Conservation (phyloP, 2,888 invertebrate species). For the Yponomeuta malinellus region DNA sequence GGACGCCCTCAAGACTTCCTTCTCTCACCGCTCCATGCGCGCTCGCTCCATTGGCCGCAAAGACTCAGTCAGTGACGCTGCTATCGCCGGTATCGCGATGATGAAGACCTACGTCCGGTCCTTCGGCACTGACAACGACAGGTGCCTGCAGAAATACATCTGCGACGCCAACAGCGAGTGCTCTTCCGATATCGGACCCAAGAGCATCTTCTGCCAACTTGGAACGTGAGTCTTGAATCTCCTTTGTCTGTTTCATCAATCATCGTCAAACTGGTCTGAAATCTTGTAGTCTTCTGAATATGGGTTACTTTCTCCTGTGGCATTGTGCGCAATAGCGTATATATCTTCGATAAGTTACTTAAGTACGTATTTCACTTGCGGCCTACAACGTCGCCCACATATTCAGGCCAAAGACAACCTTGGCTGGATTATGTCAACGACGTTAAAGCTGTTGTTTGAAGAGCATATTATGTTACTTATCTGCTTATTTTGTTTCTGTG, state of each 20-base stretch:
- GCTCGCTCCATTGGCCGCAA: conserved; percentile 90
- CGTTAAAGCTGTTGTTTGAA: not conserved
- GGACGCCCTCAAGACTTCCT: conserved; percentile 94
- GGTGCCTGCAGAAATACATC: conserved; percentile 90
- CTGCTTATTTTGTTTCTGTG: too few relatives aligned
- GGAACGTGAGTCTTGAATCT: conserved; percentile 85
- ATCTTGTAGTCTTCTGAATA: too few relatives aligned
- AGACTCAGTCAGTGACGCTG: conserved; percentile 93
- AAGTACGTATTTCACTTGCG: not conserved
- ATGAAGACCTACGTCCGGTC: conserved; percentile 92
- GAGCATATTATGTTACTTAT: too few relatives aligned
- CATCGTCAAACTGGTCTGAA: too few relatives aligned
- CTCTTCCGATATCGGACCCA: conserved; percentile 84
- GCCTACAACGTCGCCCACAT: not conserved
- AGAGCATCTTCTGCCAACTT: conserved; percentile 93
- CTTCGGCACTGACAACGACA: conserved; percentile 84
- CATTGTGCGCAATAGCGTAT: not conserved
- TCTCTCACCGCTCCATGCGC: conserved; percentile 91
- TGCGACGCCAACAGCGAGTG: conserved; percentile 95
- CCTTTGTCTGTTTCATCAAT: not conserved
- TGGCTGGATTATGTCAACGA: not conserved
- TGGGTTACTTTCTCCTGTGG: not conserved
- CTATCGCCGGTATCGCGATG: conserved; percentile 91
- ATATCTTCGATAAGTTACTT: not conserved
- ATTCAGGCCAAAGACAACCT: not conserved